These are phyloP conservation scores for Cetonia aurata DNA, from an alignment of 2,888 invertebrate genomes.

Conservation along the genomic window DNA sequence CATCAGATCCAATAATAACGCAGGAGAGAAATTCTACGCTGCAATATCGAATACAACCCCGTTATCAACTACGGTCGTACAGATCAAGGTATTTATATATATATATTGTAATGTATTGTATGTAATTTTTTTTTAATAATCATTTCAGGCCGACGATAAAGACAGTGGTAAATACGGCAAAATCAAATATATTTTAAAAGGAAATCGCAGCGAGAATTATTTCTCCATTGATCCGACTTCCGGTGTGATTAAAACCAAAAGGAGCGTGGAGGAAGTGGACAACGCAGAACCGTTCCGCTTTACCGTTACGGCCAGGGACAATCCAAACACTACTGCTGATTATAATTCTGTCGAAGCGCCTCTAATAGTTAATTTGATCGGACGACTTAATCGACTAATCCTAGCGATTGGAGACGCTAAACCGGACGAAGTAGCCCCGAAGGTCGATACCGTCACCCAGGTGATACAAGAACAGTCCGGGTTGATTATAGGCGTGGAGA, in stretches of 20 bases:
- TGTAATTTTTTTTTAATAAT: not conserved
- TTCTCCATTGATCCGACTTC: slow-evolving; percentile 81
- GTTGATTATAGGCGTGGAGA: slow-evolving; percentile 84
- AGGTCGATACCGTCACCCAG: slow-evolving; percentile 70
- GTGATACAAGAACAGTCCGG: slow-evolving; percentile 81
- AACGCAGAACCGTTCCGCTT: slow-evolving; percentile 80
- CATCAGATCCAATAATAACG: slow-evolving; percentile 75
- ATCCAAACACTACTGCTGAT: slow-evolving; percentile 75
- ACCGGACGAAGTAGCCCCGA: slow-evolving; percentile 75
- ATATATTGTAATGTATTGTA: not conserved
- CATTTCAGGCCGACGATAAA: slow-evolving; percentile 82
- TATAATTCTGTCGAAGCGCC: slow-evolving; percentile 75
- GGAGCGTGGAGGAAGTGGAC: slow-evolving; percentile 78
- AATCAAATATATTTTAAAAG: slow-evolving; percentile 74
- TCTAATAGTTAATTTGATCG: slow-evolving; percentile 83
- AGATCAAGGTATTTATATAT: slow-evolving; percentile 76
- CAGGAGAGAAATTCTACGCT: slow-evolving; percentile 81
- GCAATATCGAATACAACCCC: slow-evolving; percentile 81
- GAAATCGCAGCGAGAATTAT: slow-evolving; percentile 70
- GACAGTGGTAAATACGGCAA: slow-evolving; percentile 88
- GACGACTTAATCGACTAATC: slow-evolving; percentile 75
- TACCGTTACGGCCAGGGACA: slow-evolving; percentile 80
- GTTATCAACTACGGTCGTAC: slow-evolving; percentile 81
- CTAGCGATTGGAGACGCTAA: slow-evolving; percentile 70
- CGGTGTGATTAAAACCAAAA: slow-evolving; percentile 82